A percentile compares a stretch with the other conserved stretches of the same genome.
phyloP scores from a whole-genome alignment of 2,797 vertebrate species.

The Melanotaenia boesemani region DNA sequence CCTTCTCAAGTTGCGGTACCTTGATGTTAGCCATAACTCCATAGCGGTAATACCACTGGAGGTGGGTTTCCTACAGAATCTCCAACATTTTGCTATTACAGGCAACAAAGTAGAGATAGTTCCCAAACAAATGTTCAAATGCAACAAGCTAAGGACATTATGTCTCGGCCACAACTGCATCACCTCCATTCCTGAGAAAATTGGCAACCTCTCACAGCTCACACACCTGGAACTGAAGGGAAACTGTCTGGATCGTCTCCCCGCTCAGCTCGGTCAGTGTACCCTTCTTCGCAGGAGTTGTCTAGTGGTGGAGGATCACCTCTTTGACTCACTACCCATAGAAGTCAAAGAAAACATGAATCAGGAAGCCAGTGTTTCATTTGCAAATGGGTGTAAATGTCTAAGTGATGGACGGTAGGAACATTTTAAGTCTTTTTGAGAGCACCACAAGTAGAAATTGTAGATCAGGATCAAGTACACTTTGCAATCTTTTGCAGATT shows the following conservation, averaged over 20 bases:
- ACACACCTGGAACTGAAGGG: slow-evolving; percentile 96
- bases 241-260: slow-evolving; percentile 96
- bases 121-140: slow-evolving; percentile 98
- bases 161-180: slow-evolving; percentile 95
- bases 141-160: slow-evolving; percentile 93
- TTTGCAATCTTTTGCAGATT: not conserved
- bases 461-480: slow-evolving; percentile 18
- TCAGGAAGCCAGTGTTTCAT: slow-evolving; percentile 89
- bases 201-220: slow-evolving; percentile 90
- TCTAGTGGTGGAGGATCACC: slow-evolving; percentile 94
- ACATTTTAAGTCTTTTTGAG: slow-evolving; percentile 2
- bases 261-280: slow-evolving; percentile 91
- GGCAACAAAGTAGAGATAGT: slow-evolving; percentile 94
- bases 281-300: slow-evolving; percentile 91
- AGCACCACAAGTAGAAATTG: slow-evolving; percentile 14
- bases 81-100: slow-evolving; percentile 93
- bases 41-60: slow-evolving; percentile 90
- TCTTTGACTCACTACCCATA: slow-evolving; percentile 93
- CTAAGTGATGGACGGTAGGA: slow-evolving; percentile 67
- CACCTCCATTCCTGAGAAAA: slow-evolving; percentile 90
- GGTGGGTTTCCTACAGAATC: slow-evolving; percentile 93
- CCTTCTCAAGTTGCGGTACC: slow-evolving; percentile 94
- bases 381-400: slow-evolving; percentile 89
- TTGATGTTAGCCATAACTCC: slow-evolving; percentile 95
- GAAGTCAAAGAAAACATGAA: slow-evolving; percentile 96